Conservation (phyloP, 2,113 vertebrate species). For the Campylomormyrus tamandua region DNA sequence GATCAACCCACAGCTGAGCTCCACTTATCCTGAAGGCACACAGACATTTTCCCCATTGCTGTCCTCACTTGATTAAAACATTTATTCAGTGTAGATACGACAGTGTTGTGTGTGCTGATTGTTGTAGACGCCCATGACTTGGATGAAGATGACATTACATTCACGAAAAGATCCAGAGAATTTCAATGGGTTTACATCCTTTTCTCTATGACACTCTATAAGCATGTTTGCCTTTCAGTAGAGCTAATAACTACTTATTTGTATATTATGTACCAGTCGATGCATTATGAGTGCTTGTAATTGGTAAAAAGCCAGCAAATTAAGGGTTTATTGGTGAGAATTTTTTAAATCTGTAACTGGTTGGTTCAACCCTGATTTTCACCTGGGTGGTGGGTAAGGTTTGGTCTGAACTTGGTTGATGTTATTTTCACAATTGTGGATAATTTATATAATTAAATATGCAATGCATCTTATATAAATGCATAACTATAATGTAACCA, state of each 20-base stretch:
- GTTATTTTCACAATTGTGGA: not conserved
- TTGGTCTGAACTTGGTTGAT: not conserved
- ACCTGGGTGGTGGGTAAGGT: not conserved
- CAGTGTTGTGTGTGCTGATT: not conserved
- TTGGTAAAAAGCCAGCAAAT: constrained; percentile 8
- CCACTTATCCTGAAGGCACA: not conserved
- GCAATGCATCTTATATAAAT: not conserved
- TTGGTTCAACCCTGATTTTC: not conserved
- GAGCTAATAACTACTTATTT: not conserved
- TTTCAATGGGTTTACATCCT: not conserved
- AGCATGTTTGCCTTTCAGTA: constrained; percentile 4
- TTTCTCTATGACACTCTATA: not conserved
- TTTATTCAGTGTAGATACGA: not conserved
- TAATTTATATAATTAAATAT: not conserved
- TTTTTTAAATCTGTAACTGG: not conserved
- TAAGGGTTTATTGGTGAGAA: not conserved
- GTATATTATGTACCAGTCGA: not conserved
- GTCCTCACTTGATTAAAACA: not conserved
- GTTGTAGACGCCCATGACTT: not conserved
- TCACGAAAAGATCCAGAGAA: not conserved
- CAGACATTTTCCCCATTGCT: not conserved
- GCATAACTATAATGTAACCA: not conserved
- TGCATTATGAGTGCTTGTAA: not conserved
- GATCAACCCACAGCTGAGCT: not conserved
- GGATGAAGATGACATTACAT: not conserved